These are phyloP conservation scores for Phymorhynchus buccinoides DNA, from an alignment of 1,140 invertebrate genomes.

Conservation along the genomic window DNA sequence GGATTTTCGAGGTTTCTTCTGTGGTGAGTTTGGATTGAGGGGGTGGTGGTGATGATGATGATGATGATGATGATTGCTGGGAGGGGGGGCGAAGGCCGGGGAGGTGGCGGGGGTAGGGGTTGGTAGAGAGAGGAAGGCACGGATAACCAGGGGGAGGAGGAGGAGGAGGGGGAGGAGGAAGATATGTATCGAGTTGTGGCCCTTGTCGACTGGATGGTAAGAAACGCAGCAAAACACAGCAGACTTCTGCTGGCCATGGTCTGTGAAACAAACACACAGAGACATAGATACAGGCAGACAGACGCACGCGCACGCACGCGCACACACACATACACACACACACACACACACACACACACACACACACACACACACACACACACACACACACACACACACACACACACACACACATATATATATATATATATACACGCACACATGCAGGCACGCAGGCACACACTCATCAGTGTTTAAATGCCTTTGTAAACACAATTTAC, in stretches of 20 bases:
- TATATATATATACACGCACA: too few relatives aligned
- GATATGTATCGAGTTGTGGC: constrained; percentile 31
- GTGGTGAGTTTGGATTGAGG: not conserved
- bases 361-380: too few relatives aligned
- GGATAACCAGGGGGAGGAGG: constrained; percentile 5
- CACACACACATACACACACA: too few relatives aligned
- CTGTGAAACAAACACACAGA: not conserved
- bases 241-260: not conserved
- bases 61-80: not conserved
- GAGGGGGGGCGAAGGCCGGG: not conserved
- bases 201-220: not conserved
- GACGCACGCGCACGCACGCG: too few relatives aligned
- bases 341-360: too few relatives aligned
- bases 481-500: too few relatives aligned
- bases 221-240: not conserved
- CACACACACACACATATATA: too few relatives aligned
- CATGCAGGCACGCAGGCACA: too few relatives aligned
- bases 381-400: too few relatives aligned
- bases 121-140: not conserved
- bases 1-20: not conserved
- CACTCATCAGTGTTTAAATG: too few relatives aligned
- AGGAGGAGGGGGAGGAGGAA: not conserved
- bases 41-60: not conserved
- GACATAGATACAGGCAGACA: not conserved
- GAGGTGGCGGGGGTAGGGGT: not conserved